Evolutionary conservation across 53 echinoderm and acorn worm species (phyloP), one percentile per base, ranked within the genome.

Genomic region (Zoroaster sp.): DNA sequence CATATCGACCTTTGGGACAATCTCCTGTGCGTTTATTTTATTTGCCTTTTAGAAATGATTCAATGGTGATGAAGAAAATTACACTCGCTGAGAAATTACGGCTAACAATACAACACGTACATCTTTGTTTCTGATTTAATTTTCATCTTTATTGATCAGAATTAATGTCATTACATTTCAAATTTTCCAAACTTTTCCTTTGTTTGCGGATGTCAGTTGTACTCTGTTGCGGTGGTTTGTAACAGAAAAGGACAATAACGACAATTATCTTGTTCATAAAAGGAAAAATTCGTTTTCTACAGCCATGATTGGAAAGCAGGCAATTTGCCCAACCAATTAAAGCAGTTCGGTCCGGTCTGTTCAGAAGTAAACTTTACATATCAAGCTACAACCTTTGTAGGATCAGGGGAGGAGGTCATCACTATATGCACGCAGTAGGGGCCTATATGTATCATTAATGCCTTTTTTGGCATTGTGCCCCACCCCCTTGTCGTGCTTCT

Each of bases 241-340:
- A 72, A 85, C 85, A 85, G 45, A 85, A 85, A 85, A 34, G 70
- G 36, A 70, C 85, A 70, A 35, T 83, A 35, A n/a, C 49, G 17
- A 37, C 32, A 32, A 71, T 71, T 49, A 85, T 69, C n/a, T 85
- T 81, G 25, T 28, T 25, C 63, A 21, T 5, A 54, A 52, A 59
- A 59, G 63, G 28, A 59, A 21, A 59, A 9, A 59, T 28, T 59
- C 63, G 11, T 59, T 59, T 59, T 59, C 63, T 59, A 59, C 11
- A 59, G 28, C 63, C 20, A 55, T 9, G 25, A 25, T 21, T 21
- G 25, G 25, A 25, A 55, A 20, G 20, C 9, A 55, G 55, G 55
- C 55, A 59, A 59, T 59, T 59, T 59, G 63, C 2, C 8, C 21
- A 59, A 59, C 28, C 63, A 59, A 59, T 59, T 59, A 59, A 9